These are phyloP conservation scores for Ovis aries DNA, from an alignment of 2,113 vertebrate species.

Conservation along the genomic window DNA sequence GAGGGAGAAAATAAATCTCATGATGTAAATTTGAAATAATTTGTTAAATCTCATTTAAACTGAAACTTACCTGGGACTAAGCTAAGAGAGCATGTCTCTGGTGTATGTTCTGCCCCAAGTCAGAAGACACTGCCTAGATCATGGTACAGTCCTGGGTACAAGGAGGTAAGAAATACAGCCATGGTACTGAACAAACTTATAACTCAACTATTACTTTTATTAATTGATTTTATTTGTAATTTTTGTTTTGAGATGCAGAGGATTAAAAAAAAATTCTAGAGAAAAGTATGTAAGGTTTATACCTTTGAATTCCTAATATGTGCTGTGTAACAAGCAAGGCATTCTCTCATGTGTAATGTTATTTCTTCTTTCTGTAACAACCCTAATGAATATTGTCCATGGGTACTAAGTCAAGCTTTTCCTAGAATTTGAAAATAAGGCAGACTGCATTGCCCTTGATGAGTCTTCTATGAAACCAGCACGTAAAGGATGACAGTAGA, in stretches of 20 bases:
- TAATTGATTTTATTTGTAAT: neutral
- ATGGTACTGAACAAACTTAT: neutral
- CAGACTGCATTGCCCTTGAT: neutral
- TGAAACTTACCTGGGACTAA: neutral
- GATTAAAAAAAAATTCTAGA: neutral
- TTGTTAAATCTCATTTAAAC: neutral
- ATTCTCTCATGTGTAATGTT: neutral
- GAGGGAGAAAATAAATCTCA: neutral
- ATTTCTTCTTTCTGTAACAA: neutral
- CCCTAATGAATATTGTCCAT: neutral
- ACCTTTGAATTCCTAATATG: neutral
- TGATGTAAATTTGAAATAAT: neutral
- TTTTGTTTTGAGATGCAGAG: neutral
- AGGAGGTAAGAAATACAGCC: neutral
- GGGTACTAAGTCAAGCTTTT: neutral
- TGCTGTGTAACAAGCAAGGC: rapidly evolving
- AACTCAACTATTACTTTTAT: neutral
- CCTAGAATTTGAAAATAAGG: neutral
- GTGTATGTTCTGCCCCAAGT: neutral
- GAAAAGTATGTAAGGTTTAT: neutral
- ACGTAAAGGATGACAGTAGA: neutral
- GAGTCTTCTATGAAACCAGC: neutral
- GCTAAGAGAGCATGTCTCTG: neutral
- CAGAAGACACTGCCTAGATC: neutral
- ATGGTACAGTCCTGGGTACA: neutral